These are phyloP conservation scores for Augiades crinisus DNA, from an alignment of 2,888 invertebrate species.

Conservation along the genomic window DNA sequence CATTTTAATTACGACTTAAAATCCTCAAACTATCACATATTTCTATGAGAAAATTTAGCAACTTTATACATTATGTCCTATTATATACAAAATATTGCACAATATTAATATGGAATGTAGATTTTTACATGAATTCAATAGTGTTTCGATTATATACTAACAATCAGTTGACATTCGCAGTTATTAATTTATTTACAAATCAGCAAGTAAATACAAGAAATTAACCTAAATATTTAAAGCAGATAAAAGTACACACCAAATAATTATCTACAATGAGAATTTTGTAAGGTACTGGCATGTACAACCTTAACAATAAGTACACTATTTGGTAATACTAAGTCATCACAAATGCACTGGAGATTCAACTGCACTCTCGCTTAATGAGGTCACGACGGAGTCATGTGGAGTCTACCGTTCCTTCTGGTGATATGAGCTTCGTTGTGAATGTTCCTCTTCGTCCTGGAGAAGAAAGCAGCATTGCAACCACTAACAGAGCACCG, in stretches of 20 bases:
- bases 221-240: conserved; percentile 5
- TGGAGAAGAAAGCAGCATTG: conserved; percentile 88
- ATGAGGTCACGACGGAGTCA: conserved; percentile 60
- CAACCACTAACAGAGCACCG: conserved; percentile 89
- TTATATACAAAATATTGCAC: conserved; percentile 62
- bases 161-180: no score
- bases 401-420: conserved; percentile 53
- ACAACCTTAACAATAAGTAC: conserved; percentile 36
- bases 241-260: conserved; percentile 16
- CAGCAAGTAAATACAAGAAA: conserved; percentile 14
- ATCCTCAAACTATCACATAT: not conserved
- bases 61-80: conserved; percentile 45
- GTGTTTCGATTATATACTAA: not conserved
- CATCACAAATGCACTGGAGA: conserved; percentile 73
- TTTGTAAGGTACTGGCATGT: conserved; percentile 52
- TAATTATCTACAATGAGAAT: conserved; percentile 37
- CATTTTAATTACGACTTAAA: conserved; percentile 38
- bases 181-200: conserved; percentile 26
- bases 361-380: conserved; percentile 34
- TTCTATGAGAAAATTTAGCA: conserved; percentile 28
- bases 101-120: conserved; percentile 75
- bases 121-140: conserved; percentile 41
- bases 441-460: conserved; percentile 89
- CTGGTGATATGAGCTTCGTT: conserved; percentile 83
- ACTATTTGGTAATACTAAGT: conserved; percentile 65